Conservation (phyloP, 2,888 invertebrate species). For the Protodeltote pygarga region DNA sequence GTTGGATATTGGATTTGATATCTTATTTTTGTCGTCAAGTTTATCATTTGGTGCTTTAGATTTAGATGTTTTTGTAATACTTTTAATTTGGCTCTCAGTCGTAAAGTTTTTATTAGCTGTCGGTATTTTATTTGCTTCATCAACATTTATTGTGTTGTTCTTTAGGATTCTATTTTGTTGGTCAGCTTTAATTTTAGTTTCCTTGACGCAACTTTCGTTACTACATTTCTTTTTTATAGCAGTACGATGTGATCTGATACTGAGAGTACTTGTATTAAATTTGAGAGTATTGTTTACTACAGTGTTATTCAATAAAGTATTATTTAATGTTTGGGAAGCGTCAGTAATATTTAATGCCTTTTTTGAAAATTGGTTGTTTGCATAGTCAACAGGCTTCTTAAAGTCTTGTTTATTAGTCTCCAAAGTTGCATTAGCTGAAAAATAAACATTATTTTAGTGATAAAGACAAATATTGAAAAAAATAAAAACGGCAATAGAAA, state of each 20-base stretch:
- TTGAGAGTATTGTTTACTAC: constrained; percentile 36
- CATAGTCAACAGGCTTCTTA: constrained; percentile 11
- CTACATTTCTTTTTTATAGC: constrained; percentile 37
- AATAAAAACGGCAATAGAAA: not conserved
- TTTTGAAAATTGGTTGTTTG: constrained; percentile 10
- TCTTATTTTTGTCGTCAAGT: not conserved
- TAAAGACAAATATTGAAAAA: not conserved
- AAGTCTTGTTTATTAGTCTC: constrained; percentile 16
- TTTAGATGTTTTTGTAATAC: constrained; percentile 7
- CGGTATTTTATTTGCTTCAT: not conserved
- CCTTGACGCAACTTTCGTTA: constrained; percentile 24
- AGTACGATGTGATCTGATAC: constrained; percentile 50
- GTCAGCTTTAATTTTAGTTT: constrained; percentile 11
- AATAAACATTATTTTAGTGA: not conserved
- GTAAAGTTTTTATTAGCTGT: constrained; percentile 7
- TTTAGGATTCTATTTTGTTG: constrained; percentile 4
- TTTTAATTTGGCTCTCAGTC: constrained; percentile 6
- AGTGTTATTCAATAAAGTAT: constrained; percentile 25
- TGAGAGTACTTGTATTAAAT: constrained; percentile 42
- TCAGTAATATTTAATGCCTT: constrained; percentile 13
- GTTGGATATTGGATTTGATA: constrained; percentile 5
- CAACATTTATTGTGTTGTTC: constrained; percentile 12
- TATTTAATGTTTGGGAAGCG: constrained; percentile 20
- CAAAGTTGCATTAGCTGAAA: constrained; percentile 27
- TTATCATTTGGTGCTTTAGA: constrained; percentile 15